phyloP scores from a whole-genome alignment of 2,113 vertebrate genomes.

The Loxodonta africana region DNA sequence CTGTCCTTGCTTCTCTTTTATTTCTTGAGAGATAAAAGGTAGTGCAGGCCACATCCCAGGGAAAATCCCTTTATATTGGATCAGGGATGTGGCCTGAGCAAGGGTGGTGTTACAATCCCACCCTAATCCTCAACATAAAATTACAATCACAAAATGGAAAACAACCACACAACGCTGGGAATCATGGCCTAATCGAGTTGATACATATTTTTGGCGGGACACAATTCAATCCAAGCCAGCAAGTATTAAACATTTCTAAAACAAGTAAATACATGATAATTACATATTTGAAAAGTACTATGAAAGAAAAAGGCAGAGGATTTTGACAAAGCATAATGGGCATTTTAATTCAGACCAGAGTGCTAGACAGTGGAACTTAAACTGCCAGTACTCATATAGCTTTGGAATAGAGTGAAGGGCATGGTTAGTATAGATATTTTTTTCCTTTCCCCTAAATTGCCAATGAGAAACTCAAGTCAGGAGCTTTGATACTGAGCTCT shows the following conservation, averaged over 20 bases:
- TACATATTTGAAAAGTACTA: neutral
- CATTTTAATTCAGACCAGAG: slow-evolving; percentile 23
- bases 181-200: too few species aligned
- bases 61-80: too few species aligned
- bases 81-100: too few species aligned
- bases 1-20: too few species aligned
- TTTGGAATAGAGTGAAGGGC: slow-evolving; percentile 28
- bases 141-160: too few species aligned
- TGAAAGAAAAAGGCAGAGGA: neutral
- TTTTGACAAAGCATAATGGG: slow-evolving; percentile 8
- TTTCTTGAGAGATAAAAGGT: too few species aligned
- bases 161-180: too few species aligned
- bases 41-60: too few species aligned
- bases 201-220: too few species aligned
- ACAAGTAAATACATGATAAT: neutral
- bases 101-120: too few species aligned
- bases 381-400: slow-evolving; percentile 10
- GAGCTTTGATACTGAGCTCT: neutral
- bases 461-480: neutral
- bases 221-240: neutral
- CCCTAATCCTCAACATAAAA: too few species aligned
- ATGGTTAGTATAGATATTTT: neutral
- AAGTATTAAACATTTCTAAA: slow-evolving; percentile 6
- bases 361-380: neutral
- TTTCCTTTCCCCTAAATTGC: neutral